Evolutionary conservation across 2,888 invertebrate species (phyloP).

Genomic region (Drosophila mercatorum): DNA sequence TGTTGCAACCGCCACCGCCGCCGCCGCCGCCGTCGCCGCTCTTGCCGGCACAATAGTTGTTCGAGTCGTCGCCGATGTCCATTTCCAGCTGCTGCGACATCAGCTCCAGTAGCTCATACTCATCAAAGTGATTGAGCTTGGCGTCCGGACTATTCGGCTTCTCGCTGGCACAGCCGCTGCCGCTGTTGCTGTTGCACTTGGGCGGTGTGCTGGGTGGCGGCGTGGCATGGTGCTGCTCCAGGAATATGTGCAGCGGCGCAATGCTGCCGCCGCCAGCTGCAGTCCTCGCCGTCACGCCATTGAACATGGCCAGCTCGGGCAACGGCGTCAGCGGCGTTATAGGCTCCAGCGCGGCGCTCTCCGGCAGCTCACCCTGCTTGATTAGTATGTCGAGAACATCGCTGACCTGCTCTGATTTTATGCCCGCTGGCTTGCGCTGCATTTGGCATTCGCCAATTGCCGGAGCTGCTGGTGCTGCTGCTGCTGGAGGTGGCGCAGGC

Average conservation of each 20-base stretch:
- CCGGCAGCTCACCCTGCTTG: conserved; percentile 95
- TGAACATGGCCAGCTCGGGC: conserved; percentile 61
- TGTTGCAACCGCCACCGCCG: conserved; percentile 18
- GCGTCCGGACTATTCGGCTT: conserved; percentile 71
- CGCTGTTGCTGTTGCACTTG: conserved; percentile 52
- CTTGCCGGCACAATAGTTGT: conserved; percentile 51
- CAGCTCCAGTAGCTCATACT: conserved; percentile 83
- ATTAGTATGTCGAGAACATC: conserved; percentile 97
- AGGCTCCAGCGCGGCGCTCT: conserved; percentile 87
- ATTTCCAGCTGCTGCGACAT: conserved; percentile 86
- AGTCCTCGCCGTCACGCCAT: conserved; percentile 54
- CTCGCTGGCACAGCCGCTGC: conserved; percentile 36
- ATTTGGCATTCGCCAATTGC: conserved; percentile 19
- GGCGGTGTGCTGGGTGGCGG: conserved; percentile 65
- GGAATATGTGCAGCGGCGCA: conserved; percentile 80
- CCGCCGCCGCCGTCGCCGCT: conserved; percentile 12
- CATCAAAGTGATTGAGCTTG: conserved; percentile 84
- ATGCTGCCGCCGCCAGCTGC: conserved; percentile 60
- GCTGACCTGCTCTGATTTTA: conserved; percentile 84
- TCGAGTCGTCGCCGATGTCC: conserved; percentile 85
- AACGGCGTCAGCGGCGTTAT: conserved; percentile 85
- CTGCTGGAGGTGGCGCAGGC: conserved; percentile 33
- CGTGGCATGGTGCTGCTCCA: conserved; percentile 81
- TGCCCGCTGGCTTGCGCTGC: conserved; percentile 59
- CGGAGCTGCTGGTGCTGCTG: conserved; percentile 8